These are phyloP conservation scores for Cryptotermes secundus DNA, from an alignment of 1,140 invertebrate species.

Conservation along the genomic window DNA sequence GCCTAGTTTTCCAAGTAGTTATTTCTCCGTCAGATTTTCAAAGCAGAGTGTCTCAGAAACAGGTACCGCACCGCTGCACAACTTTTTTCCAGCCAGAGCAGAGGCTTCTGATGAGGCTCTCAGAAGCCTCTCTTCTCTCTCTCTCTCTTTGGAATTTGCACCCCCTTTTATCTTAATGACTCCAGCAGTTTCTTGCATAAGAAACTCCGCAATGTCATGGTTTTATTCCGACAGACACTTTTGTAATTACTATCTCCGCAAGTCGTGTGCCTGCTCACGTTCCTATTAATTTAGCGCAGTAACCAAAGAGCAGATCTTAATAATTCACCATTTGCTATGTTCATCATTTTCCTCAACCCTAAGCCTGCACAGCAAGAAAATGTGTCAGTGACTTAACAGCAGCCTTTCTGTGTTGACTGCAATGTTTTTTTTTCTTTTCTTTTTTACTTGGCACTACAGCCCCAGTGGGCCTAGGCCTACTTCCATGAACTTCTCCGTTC, in stretches of 20 bases:
- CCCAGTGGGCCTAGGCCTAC: too few relatives aligned
- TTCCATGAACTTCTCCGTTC: too few relatives aligned
- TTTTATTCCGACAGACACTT: background rate
- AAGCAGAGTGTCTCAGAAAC: too few relatives aligned
- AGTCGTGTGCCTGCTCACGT: background rate
- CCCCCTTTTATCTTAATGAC: background rate
- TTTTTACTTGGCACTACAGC: too few relatives aligned
- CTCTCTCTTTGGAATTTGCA: background rate
- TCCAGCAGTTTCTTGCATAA: background rate
- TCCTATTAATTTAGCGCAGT: background rate
- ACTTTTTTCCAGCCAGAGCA: too few relatives aligned
- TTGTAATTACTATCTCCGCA: background rate
- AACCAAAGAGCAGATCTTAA: background rate
- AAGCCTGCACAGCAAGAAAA: background rate
- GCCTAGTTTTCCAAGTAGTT: too few relatives aligned
- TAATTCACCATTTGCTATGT: background rate
- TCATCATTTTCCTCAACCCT: background rate
- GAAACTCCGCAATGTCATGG: background rate
- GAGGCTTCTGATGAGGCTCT: background rate
- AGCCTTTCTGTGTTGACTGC: too few relatives aligned
- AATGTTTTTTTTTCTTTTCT: too few relatives aligned
- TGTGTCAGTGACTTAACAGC: background rate
- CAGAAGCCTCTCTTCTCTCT: background rate
- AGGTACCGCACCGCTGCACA: too few relatives aligned
- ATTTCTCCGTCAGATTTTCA: too few relatives aligned